Evolutionary conservation across 1,140 invertebrate species (phyloP).

Genomic region (Himalopsyche phryganea): DNA sequence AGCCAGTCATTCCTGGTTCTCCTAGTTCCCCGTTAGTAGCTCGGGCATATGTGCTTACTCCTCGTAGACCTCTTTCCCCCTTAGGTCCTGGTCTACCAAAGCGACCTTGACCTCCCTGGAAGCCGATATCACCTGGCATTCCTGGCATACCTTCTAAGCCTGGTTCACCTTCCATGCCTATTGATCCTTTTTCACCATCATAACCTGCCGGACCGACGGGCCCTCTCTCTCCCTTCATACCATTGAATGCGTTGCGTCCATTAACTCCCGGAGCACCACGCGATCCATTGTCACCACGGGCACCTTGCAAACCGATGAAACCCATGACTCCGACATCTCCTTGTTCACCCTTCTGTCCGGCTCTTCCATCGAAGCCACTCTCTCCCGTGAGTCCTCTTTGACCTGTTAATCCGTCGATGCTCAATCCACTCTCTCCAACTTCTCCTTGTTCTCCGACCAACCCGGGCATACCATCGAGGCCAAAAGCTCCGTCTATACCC

Average conservation of each 20-base stretch:
- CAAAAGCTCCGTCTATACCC: constrained; percentile 39
- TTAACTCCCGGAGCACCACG: constrained; percentile 41
- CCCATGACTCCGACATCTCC: constrained; percentile 54
- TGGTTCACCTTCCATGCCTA: constrained; percentile 62
- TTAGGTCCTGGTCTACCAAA: constrained; percentile 55
- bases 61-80: constrained; percentile 62
- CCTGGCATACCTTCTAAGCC: constrained; percentile 54
- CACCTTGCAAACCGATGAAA: constrained; percentile 43
- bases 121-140: constrained; percentile 46
- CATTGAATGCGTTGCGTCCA: constrained; percentile 46
- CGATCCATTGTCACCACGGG: constrained; percentile 44
- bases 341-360: constrained; percentile 52
- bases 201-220: constrained; percentile 41
- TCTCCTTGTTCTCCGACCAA: constrained; percentile 37
- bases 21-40: constrained; percentile 52
- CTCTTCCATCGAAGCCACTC: constrained; percentile 43
- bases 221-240: constrained; percentile 49
- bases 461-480: constrained; percentile 40
- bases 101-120: constrained; percentile 40
- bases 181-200: constrained; percentile 52
- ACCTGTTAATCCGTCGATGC: constrained; percentile 39
- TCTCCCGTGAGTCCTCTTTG: constrained; percentile 37
- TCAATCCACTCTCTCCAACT: constrained; percentile 37
- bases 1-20: constrained; percentile 38
- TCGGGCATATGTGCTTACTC: constrained; percentile 52